Conservation (phyloP, 2,888 invertebrate genomes). For the Lycia hirtaria region DNA sequence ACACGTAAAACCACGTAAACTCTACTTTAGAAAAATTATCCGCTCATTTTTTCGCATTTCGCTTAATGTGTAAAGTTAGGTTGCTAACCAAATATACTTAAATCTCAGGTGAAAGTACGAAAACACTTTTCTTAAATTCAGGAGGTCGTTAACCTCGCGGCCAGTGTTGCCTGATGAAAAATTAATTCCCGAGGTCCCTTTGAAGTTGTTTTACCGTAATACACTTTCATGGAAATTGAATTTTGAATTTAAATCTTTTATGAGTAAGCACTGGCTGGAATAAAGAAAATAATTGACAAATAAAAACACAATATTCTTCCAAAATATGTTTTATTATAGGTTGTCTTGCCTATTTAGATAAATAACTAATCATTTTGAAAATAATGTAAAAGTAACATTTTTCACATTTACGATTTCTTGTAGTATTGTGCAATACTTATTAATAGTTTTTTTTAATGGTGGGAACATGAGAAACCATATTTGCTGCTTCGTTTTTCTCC, state of each 20-base stretch:
- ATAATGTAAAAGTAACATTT: too few relatives aligned
- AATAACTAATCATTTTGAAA: too few relatives aligned
- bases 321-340: too few relatives aligned
- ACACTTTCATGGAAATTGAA: conserved; percentile 46
- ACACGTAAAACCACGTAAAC: too few relatives aligned
- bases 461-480: too few relatives aligned
- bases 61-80: background rate
- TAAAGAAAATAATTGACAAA: conserved; percentile 10
- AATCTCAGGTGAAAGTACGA: conserved; percentile 16
- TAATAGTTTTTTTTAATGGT: too few relatives aligned
- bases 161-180: conserved; percentile 50
- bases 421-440: too few relatives aligned
- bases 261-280: conserved; percentile 17
- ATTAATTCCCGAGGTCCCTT: conserved; percentile 51
- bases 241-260: conserved; percentile 35
- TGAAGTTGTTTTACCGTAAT: conserved; percentile 48
- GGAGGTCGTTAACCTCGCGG: conserved; percentile 46
- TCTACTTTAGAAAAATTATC: background rate
- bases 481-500: too few relatives aligned
- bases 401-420: too few relatives aligned
- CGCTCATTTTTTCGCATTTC: background rate
- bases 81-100: conserved; percentile 1
- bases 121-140: conserved; percentile 45
- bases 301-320: too few relatives aligned
- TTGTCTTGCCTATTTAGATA: too few relatives aligned